A percentile compares a stretch with the other conserved stretches of the same genome.
These are phyloP conservation scores for Astropecten irregularis DNA, from an alignment of 53 echinoderm and acorn worm species.

Conservation along the genomic window DNA sequence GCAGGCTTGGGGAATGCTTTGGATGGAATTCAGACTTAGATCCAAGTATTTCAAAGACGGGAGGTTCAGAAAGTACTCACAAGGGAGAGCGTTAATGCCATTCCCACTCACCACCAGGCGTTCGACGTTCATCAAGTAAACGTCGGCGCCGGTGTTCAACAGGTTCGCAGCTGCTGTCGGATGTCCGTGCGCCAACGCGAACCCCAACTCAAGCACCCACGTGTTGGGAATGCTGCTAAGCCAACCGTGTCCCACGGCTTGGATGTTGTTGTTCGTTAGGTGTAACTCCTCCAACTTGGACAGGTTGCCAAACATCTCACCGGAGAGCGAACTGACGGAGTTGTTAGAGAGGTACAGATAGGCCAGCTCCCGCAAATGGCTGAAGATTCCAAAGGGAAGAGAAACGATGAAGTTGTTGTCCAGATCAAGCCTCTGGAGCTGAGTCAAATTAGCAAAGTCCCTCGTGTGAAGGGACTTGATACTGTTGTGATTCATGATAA, in stretches of 20 bases:
- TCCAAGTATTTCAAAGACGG: slow-evolving; percentile 22
- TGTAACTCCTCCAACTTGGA: slow-evolving; percentile 76
- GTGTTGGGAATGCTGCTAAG: slow-evolving; percentile 57
- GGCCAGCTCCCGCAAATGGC: slow-evolving; percentile 53
- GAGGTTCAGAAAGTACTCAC: slow-evolving; percentile 31
- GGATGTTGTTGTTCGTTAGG: slow-evolving; percentile 65
- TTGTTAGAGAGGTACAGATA: slow-evolving; percentile 76
- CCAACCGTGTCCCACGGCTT: slow-evolving; percentile 66
- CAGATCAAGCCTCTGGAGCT: slow-evolving; percentile 68
- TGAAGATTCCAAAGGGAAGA: slow-evolving; percentile 59
- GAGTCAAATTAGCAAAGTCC: slow-evolving; percentile 66
- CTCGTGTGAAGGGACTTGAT: slow-evolving; percentile 26
- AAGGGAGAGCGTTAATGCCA: slow-evolving; percentile 59
- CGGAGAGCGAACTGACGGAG: slow-evolving; percentile 48
- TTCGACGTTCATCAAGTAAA: slow-evolving; percentile 58
- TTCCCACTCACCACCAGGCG: slow-evolving; percentile 60
- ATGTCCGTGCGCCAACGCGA: slow-evolving; percentile 6
- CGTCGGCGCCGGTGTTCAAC: not conserved
- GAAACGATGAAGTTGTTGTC: slow-evolving; percentile 55
- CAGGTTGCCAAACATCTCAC: slow-evolving; percentile 58
- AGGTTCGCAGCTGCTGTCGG: slow-evolving; percentile 18
- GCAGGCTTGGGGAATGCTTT: slow-evolving; percentile 42
- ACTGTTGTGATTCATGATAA: slow-evolving; percentile 54
- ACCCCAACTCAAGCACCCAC: slow-evolving; percentile 70
- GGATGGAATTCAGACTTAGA: slow-evolving; percentile 58